A percentile compares a stretch with the other conserved stretches of the same genome.
phyloP scores from a whole-genome alignment of 2,113 vertebrate genomes.

The Heterotilapia buettikoferi region DNA sequence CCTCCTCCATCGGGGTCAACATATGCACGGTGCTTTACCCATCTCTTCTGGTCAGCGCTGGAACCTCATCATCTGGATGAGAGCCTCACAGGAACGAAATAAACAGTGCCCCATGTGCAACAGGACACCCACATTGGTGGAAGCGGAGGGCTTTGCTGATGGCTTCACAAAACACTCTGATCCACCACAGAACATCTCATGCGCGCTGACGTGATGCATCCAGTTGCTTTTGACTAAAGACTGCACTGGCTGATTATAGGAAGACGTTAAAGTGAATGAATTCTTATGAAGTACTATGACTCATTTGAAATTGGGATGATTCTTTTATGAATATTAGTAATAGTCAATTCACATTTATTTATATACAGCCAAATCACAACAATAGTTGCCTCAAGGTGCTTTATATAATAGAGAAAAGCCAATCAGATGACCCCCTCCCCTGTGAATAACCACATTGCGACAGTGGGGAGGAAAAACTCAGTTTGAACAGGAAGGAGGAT shows the following conservation, averaged over 20 bases:
- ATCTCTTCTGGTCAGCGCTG: slow-evolving; percentile 84
- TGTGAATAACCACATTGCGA: background rate
- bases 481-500: background rate
- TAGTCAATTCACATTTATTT: background rate
- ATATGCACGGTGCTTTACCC: slow-evolving; percentile 88
- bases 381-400: background rate
- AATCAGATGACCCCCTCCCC: background rate
- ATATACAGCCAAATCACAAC: background rate
- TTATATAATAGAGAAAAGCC: background rate
- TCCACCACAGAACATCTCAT: background rate
- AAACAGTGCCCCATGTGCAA: slow-evolving; percentile 90
- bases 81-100: slow-evolving; percentile 82
- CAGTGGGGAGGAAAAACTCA: background rate
- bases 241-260: background rate
- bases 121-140: slow-evolving; percentile 72
- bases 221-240: background rate
- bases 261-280: background rate
- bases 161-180: slow-evolving; percentile 77
- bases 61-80: slow-evolving; percentile 94
- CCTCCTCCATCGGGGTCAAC: slow-evolving; percentile 88
- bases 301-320: slow-evolving; percentile 13
- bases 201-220: slow-evolving; percentile 35
- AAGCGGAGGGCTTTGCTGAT: slow-evolving; percentile 80
- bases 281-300: background rate
- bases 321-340: background rate